A percentile compares a stretch with the other conserved stretches of the same genome.
phyloP scores from a whole-genome alignment of 2,888 invertebrate genomes.

The Actias luna region DNA sequence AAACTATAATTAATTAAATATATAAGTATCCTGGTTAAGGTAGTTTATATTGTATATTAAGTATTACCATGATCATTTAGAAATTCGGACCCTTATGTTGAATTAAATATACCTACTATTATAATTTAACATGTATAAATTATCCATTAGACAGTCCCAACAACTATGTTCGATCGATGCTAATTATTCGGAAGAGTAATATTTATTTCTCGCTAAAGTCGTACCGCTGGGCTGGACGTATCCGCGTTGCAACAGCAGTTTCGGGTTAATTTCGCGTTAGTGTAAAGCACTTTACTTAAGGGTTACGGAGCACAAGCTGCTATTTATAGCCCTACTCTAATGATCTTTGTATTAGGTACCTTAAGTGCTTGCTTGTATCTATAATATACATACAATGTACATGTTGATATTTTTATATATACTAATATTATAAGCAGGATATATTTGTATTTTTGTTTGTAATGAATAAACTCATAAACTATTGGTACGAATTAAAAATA shows the following conservation, averaged over 20 bases:
- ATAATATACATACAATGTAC: slow-evolving; percentile 7
- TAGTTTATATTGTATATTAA: too few relatives aligned
- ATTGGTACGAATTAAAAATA: too few relatives aligned
- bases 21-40: too few relatives aligned
- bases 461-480: too few relatives aligned
- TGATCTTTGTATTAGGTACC: slow-evolving; percentile 64
- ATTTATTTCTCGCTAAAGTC: slow-evolving; percentile 20
- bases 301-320: slow-evolving; percentile 55
- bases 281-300: slow-evolving; percentile 55
- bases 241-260: slow-evolving; percentile 47
- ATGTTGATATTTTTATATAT: not conserved
- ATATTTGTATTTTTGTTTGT: too few relatives aligned
- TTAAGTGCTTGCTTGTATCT: slow-evolving; percentile 23
- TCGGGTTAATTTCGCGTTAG: slow-evolving; percentile 66
- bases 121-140: not conserved
- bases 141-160: not conserved
- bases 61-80: too few relatives aligned
- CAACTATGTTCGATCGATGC: not conserved
- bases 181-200: slow-evolving; percentile 15
- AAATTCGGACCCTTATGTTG: too few relatives aligned
- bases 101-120: too few relatives aligned
- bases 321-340: slow-evolving; percentile 62
- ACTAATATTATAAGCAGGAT: too few relatives aligned
- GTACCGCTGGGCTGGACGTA: slow-evolving; percentile 35
- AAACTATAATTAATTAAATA: too few relatives aligned